phyloP scores from a whole-genome alignment of 1,140 invertebrate species.

The Paraescarpia echinospica region DNA sequence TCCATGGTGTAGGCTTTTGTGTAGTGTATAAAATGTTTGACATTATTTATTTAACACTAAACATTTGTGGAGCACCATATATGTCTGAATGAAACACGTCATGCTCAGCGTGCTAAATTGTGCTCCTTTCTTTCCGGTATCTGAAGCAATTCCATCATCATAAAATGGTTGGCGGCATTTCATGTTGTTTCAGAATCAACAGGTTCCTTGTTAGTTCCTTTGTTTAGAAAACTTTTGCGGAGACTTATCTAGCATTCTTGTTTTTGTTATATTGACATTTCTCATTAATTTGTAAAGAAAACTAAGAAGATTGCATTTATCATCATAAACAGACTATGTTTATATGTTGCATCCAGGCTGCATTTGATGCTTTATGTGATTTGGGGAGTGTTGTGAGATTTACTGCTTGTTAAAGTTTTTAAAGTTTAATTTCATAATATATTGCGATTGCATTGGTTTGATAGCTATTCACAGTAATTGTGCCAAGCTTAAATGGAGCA shows the following conservation, averaged over 20 bases:
- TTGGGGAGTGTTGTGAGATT: background rate
- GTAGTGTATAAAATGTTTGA: background rate
- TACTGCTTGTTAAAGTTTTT: background rate
- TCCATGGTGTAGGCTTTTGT: background rate
- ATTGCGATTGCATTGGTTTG: no score
- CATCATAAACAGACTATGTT: background rate
- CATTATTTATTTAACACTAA: background rate
- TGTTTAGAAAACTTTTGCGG: background rate
- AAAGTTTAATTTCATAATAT: no score
- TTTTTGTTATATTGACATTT: background rate
- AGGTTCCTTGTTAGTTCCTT: background rate
- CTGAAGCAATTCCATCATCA: background rate
- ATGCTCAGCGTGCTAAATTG: background rate
- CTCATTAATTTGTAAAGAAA: background rate
- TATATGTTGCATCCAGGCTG: background rate
- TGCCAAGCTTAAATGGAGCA: no score
- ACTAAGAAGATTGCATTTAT: background rate
- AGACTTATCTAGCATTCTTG: background rate
- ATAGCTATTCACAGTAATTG: no score
- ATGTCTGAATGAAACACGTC: no score
- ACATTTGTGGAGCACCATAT: no score
- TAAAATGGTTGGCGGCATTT: background rate
- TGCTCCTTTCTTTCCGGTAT: background rate
- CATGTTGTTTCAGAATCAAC: background rate
- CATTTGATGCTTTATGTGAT: background rate